Percentiles rank a stretch among this genome's conserved stretches.
phyloP scores from a whole-genome alignment of 2,797 vertebrate genomes.

The Lagodon rhomboides region DNA sequence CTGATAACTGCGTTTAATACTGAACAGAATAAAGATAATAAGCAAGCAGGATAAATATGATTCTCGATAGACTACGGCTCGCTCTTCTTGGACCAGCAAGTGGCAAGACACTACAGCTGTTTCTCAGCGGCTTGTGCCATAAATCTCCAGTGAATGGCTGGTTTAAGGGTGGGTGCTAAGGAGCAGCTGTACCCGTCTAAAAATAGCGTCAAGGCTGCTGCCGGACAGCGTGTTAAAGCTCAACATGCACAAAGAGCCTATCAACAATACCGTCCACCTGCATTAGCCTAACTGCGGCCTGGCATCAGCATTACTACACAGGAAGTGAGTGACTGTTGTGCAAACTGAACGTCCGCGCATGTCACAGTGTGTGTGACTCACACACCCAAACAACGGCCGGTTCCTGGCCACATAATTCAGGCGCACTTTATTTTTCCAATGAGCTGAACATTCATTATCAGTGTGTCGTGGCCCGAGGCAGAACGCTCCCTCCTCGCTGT shows the following conservation, averaged over 20 bases:
- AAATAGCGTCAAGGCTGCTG: conserved; percentile 79
- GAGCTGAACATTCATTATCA: conserved; percentile 82
- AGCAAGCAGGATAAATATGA: conserved; percentile 35
- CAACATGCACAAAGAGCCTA: conserved; percentile 71
- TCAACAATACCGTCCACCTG: conserved; percentile 79
- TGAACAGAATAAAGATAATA: not conserved
- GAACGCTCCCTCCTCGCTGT: conserved; percentile 76
- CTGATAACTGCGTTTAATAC: conserved; percentile 55
- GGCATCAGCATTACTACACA: conserved; percentile 75
- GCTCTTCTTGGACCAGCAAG: conserved; percentile 56
- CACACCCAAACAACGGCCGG: conserved; percentile 67
- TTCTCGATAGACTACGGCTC: conserved; percentile 39
- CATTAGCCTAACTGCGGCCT: conserved; percentile 59
- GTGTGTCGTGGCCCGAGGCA: conserved; percentile 77
- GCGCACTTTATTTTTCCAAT: conserved; percentile 77
- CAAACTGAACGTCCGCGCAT: conserved; percentile 65
- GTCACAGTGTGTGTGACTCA: conserved; percentile 76
- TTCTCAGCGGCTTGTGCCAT: conserved; percentile 73
- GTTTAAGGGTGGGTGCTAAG: conserved; percentile 76
- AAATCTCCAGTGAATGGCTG: conserved; percentile 79
- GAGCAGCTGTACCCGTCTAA: conserved; percentile 83
- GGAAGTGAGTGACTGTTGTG: conserved; percentile 76
- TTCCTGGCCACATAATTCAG: conserved; percentile 69
- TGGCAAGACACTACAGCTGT: conserved; percentile 77
- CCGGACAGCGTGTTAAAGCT: conserved; percentile 70